Evolutionary conservation across 2,113 vertebrate species (phyloP).

Genomic region (Ginglymostoma cirratum): DNA sequence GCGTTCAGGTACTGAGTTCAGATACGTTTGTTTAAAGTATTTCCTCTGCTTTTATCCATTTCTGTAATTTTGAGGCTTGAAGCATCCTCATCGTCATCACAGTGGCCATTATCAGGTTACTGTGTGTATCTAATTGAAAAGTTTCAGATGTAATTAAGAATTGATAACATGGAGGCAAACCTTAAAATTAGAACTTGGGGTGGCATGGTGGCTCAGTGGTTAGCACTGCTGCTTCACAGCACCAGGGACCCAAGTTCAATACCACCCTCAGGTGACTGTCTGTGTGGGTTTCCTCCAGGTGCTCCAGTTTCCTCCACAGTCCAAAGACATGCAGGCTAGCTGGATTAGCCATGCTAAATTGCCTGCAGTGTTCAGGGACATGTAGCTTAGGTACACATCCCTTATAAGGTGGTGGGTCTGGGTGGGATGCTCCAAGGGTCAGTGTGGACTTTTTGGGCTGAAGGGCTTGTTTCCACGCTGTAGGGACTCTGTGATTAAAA

Average conservation of each 20-base stretch:
- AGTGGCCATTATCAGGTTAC: background rate
- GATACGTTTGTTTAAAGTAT: background rate
- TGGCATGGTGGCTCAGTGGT: no score
- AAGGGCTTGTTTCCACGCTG: no score
- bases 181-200: background rate
- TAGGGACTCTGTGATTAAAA: no score
- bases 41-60: background rate
- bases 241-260: no score
- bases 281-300: background rate
- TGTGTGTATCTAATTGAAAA: background rate
- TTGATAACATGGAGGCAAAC: background rate
- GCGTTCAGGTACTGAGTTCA: background rate
- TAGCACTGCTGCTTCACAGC: no score
- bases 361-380: background rate
- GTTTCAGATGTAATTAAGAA: background rate
- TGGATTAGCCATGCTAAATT: no score
- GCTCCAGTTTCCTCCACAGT: background rate
- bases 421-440: no score
- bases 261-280: no score
- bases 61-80: background rate
- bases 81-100: background rate
- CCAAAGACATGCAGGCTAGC: no score
- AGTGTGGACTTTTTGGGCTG: no score
- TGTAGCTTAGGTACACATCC: no score
- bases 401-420: no score